Evolutionary conservation across 2,797 vertebrate genomes (phyloP).

Genomic region (Pygocentrus nattereri): DNA sequence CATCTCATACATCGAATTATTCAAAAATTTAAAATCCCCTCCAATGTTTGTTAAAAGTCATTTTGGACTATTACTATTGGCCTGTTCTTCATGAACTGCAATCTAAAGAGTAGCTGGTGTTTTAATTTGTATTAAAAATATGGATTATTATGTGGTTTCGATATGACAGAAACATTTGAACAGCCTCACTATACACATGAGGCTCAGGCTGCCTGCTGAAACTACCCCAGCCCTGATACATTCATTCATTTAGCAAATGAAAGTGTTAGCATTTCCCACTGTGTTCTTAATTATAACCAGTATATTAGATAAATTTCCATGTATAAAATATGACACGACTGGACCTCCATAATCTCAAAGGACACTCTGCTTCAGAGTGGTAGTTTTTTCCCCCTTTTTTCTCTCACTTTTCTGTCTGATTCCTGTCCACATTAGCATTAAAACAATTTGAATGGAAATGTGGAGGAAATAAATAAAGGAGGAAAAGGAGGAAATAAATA

Average conservation of each 20-base stretch:
- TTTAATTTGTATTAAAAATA: no score
- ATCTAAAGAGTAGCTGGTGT: no score
- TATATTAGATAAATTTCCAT: slow-evolving; percentile 41
- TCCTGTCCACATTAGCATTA: slow-evolving; percentile 71
- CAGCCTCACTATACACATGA: slow-evolving; percentile 23
- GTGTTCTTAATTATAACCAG: slow-evolving; percentile 46
- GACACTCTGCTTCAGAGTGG: neutral
- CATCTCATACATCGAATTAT: no score
- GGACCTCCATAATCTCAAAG: slow-evolving; percentile 38
- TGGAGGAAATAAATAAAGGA: no score
- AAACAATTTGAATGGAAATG: slow-evolving; percentile 78
- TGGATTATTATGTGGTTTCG: slow-evolving; percentile 5
- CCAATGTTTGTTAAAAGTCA: no score
- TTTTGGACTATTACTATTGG: no score
- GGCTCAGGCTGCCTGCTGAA: slow-evolving; percentile 4
- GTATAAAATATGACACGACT: slow-evolving; percentile 46
- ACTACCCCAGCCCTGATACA: slow-evolving; percentile 23
- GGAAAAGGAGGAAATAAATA: slow-evolving; percentile 39
- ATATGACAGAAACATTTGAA: slow-evolving; percentile 3
- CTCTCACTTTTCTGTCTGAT: slow-evolving; percentile 37
- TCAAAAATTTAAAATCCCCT: no score
- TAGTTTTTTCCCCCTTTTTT: no score
- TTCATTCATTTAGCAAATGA: slow-evolving; percentile 34
- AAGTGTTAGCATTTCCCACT: slow-evolving; percentile 15
- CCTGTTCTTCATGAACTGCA: no score